Conservation (phyloP, 2,113 vertebrate genomes). For the Gavialis gangeticus region DNA sequence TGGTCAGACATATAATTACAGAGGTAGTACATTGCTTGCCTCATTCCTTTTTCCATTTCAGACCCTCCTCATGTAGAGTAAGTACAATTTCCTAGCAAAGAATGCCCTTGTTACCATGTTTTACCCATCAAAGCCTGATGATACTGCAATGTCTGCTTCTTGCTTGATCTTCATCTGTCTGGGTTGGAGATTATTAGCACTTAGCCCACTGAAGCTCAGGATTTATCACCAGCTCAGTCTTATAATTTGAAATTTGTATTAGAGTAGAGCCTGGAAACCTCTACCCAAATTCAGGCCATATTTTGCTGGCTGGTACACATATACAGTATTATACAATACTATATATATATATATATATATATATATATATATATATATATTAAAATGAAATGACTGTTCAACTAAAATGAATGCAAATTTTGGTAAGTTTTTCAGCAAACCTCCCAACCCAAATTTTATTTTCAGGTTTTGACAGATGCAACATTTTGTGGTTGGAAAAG, state of each 20-base stretch:
- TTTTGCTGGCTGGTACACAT: no score
- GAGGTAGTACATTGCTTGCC: background rate
- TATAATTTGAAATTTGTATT: no score
- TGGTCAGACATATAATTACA: slow-evolving; percentile 7
- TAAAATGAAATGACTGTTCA: background rate
- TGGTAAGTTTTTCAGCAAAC: background rate
- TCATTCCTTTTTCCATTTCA: background rate
- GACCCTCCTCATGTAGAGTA: background rate
- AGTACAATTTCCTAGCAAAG: background rate
- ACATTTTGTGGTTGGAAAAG: background rate
- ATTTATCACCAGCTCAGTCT: background rate
- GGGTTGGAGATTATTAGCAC: background rate
- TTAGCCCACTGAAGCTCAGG: background rate
- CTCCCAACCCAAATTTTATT: background rate
- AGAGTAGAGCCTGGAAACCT: no score
- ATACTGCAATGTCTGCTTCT: background rate
- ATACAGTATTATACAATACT: no score
- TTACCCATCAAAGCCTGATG: background rate
- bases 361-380: no score
- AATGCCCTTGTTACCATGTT: background rate
- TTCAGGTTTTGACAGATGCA: background rate
- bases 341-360: no score
- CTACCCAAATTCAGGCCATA: no score
- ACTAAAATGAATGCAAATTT: background rate
- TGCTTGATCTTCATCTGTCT: background rate